Evolutionary conservation across 2,113 vertebrate genomes (phyloP).

Genomic region (Notarius lentiginosus): DNA sequence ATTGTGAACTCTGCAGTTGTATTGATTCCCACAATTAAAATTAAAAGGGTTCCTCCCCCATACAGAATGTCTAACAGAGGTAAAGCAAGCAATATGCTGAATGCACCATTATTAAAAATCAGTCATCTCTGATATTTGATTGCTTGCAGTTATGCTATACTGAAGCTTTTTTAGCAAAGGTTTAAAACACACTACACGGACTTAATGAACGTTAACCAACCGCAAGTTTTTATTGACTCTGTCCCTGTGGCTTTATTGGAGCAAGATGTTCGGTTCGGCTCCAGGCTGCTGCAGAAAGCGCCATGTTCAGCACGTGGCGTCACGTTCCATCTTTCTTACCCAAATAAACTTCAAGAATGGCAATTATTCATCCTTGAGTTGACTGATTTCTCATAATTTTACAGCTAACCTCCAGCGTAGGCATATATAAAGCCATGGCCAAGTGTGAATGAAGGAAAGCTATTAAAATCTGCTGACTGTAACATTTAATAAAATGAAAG

Average conservation of each 20-base stretch:
- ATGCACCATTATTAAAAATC: background rate
- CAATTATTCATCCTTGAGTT: slow-evolving; percentile 4
- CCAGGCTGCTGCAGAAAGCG: background rate
- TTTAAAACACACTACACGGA: background rate
- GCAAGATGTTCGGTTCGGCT: background rate
- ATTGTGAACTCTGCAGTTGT: background rate
- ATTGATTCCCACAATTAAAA: background rate
- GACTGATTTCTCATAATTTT: background rate
- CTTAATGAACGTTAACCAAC: background rate
- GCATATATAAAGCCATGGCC: background rate
- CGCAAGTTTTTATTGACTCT: background rate
- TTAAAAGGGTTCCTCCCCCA: no score
- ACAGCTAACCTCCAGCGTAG: background rate
- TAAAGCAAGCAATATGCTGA: background rate
- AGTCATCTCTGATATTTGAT: background rate
- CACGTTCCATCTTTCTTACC: background rate
- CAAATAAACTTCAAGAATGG: slow-evolving; percentile 6
- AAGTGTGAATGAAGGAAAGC: background rate
- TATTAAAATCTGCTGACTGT: slow-evolving; percentile 7
- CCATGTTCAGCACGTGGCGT: background rate
- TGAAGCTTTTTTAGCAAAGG: background rate
- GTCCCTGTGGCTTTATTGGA: background rate
- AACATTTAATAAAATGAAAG: slow-evolving; percentile 11
- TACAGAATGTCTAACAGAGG: background rate
- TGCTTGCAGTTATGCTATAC: background rate